Percentiles rank a stretch among this genome's conserved stretches.
phyloP scores from a whole-genome alignment of 1,140 invertebrate genomes.

The Parapsyche elsis region DNA sequence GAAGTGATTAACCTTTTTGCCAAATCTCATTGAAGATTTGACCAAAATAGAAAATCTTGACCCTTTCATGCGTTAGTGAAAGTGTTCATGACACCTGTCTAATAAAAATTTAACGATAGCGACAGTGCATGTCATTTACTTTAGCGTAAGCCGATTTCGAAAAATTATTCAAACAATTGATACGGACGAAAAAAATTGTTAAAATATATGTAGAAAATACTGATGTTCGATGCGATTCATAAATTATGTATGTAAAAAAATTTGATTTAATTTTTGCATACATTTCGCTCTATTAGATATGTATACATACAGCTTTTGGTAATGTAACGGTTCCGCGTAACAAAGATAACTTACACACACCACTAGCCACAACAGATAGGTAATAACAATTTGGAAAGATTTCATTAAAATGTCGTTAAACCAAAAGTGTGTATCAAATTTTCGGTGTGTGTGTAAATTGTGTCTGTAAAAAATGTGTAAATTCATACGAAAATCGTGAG shows the following conservation, averaged over 20 bases:
- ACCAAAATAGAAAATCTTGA: too few relatives aligned
- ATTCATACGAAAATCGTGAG: conserved; percentile 1
- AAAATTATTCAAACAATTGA: too few relatives aligned
- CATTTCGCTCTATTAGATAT: not conserved
- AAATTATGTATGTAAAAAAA: not conserved
- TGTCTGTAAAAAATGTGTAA: too few relatives aligned
- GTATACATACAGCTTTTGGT: not conserved
- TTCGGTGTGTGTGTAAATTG: not conserved
- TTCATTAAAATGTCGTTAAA: conserved; percentile 30
- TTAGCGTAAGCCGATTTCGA: too few relatives aligned
- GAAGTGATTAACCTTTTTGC: too few relatives aligned
- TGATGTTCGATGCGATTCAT: not conserved
- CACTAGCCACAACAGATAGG: not conserved
- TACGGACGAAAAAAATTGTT: too few relatives aligned
- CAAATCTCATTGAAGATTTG: too few relatives aligned
- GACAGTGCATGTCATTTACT: too few relatives aligned
- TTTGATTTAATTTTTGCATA: conserved; percentile 8
- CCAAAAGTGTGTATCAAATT: not conserved
- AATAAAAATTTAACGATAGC: too few relatives aligned
- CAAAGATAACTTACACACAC: not conserved
- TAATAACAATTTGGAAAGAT: not conserved
- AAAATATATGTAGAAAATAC: too few relatives aligned
- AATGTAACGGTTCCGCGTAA: conserved; percentile 13
- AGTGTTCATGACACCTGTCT: too few relatives aligned
- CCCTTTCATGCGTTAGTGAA: too few relatives aligned